A percentile compares a stretch with the other conserved stretches of the same genome.
Conservation (phyloP, 2,888 invertebrate genomes). For the Drosophila greeni region DNA sequence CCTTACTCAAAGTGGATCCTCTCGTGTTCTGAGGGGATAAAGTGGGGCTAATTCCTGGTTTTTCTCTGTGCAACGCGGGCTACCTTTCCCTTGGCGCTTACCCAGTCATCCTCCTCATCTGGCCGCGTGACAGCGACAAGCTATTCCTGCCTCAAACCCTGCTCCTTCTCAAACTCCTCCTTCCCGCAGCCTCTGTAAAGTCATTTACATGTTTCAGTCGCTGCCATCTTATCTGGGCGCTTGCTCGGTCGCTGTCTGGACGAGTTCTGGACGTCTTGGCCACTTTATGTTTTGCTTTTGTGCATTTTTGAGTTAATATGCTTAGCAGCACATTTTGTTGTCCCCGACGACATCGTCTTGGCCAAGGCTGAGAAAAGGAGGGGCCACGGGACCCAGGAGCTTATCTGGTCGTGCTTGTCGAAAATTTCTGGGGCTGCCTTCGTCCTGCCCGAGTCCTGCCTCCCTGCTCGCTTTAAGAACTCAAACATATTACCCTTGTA, state of each 20-base stretch:
- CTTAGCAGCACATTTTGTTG: conserved; percentile 68
- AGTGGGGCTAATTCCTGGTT: not conserved
- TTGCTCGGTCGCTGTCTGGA: conserved; percentile 32
- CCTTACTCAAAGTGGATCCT: not conserved
- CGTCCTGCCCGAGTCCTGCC: conserved; percentile 14
- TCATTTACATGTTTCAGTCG: conserved; percentile 66
- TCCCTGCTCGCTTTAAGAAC: conserved; percentile 49
- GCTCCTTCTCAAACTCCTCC: not conserved
- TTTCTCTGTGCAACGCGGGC: not conserved
- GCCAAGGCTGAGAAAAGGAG: not conserved
- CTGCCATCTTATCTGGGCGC: conserved; percentile 36
- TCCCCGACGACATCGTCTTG: conserved; percentile 43
- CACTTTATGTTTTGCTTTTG: conserved; percentile 61
- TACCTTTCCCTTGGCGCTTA: conserved; percentile 22
- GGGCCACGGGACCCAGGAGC: conserved; percentile 11
- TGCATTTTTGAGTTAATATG: conserved; percentile 68
- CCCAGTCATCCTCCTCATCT: conserved; percentile 13
- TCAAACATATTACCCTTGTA: conserved; percentile 62
- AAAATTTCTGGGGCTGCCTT: conserved; percentile 43
- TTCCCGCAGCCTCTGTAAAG: conserved; percentile 34
- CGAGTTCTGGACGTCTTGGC: conserved; percentile 43
- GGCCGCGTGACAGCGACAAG: conserved; percentile 31
- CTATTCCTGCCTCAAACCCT: conserved; percentile 3
- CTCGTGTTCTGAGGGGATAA: not conserved
- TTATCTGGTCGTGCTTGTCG: conserved; percentile 66